Conservation (phyloP, 2,888 invertebrate genomes). For the Petrolisthes manimaculis region DNA sequence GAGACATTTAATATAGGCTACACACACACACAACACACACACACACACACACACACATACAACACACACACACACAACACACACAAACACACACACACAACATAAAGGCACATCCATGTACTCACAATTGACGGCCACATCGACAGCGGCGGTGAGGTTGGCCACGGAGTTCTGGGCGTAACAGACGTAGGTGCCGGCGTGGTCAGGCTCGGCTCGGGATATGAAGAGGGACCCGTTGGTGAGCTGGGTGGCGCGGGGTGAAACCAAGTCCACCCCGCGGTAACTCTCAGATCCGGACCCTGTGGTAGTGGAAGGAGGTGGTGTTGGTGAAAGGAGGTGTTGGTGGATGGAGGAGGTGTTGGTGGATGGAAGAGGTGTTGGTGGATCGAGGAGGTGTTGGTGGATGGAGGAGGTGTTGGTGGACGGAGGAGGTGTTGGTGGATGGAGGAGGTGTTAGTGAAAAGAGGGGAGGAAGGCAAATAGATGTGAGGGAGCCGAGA, state of each 20-base stretch:
- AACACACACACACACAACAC: too few species aligned
- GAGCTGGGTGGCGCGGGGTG: conserved; percentile 71
- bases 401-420: neutral
- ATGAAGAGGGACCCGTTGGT: conserved; percentile 72
- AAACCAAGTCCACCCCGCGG: conserved; percentile 66
- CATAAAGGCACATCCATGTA: neutral
- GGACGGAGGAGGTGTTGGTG: neutral
- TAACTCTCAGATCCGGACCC: conserved; percentile 31
- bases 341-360: neutral
- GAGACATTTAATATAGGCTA: neutral
- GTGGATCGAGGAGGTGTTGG: neutral
- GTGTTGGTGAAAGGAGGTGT: neutral
- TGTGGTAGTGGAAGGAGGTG: neutral
- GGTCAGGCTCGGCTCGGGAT: conserved; percentile 50
- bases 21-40: too few species aligned
- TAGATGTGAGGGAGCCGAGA: neutral
- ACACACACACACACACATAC: too few species aligned
- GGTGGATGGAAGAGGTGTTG: neutral
- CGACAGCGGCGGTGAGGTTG: conserved; percentile 68
- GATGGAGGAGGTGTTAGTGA: neutral
- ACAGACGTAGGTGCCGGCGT: conserved; percentile 70
- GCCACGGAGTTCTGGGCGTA: conserved; percentile 69
- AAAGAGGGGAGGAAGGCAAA: neutral
- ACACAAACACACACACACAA: too few species aligned
- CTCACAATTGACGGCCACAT: conserved; percentile 64